Evolutionary conservation across 2,888 invertebrate species (phyloP).

Genomic region (Cloeon dipterum): DNA sequence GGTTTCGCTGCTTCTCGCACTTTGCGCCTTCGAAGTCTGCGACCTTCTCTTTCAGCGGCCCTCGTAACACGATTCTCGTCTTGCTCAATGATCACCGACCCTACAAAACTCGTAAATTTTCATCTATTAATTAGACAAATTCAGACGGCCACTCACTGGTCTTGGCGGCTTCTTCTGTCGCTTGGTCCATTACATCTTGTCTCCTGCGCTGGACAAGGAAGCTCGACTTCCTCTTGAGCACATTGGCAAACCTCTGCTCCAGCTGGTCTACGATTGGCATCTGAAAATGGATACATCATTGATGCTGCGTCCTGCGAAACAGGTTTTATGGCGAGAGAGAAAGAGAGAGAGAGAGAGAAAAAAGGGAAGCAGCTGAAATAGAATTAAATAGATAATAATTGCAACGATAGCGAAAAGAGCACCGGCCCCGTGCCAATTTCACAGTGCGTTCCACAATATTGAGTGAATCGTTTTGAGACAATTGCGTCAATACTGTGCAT

Average conservation of each 20-base stretch:
- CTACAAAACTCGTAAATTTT: too few relatives aligned
- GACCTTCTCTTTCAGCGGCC: constrained; percentile 76
- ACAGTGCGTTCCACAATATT: constrained; percentile 3
- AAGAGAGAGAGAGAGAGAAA: too few relatives aligned
- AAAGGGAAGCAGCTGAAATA: too few relatives aligned
- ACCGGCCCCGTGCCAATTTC: too few relatives aligned
- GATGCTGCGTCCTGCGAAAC: too few relatives aligned
- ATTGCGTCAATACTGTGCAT: constrained; percentile 1
- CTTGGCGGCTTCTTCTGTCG: constrained; percentile 62
- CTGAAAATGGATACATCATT: too few relatives aligned
- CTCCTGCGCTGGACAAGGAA: constrained; percentile 35
- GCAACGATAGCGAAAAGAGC: too few relatives aligned
- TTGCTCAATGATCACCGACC: constrained; percentile 16
- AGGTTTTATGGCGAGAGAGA: too few relatives aligned
- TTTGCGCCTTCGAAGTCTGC: constrained; percentile 65
- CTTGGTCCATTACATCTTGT: constrained; percentile 84
- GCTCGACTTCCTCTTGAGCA: constrained; percentile 23
- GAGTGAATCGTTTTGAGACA: too few relatives aligned
- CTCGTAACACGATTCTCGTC: constrained; percentile 52
- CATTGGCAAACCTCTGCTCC: constrained; percentile 51
- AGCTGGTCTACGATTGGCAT: constrained; percentile 48
- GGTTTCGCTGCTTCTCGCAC: constrained; percentile 41
- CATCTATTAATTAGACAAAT: neutral
- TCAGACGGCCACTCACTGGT: constrained; percentile 30
- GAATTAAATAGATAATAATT: too few relatives aligned